A percentile compares a stretch with the other conserved stretches of the same genome.
Conservation (phyloP, 1,140 invertebrate species). For the Calliopsis andreniformis region DNA sequence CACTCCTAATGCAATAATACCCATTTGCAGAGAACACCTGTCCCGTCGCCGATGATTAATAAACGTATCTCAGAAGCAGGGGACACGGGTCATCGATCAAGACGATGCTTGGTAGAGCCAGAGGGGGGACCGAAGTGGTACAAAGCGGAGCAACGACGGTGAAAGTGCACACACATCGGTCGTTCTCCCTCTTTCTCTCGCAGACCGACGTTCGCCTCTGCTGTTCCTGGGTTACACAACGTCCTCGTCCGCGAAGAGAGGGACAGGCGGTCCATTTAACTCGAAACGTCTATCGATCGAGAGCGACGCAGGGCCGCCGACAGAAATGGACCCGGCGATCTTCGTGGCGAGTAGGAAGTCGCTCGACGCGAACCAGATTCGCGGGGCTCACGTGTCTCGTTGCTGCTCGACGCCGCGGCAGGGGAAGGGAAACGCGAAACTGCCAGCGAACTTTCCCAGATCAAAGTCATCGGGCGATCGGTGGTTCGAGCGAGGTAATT, state of each 20-base stretch:
- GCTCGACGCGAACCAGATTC: conserved; percentile 33
- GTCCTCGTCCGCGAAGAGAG: conserved; percentile 41
- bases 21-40: not conserved
- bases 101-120: not conserved
- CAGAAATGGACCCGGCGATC: conserved; percentile 13
- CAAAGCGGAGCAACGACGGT: conserved; percentile 61
- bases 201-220: conserved; percentile 72
- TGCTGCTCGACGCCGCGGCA: not conserved
- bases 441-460: conserved; percentile 49
- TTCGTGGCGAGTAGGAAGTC: conserved; percentile 40
- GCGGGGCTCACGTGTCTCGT: conserved; percentile 43
- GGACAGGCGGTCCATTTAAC: conserved; percentile 44
- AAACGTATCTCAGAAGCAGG: not conserved
- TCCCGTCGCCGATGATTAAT: not conserved
- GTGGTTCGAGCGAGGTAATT: conserved; percentile 38
- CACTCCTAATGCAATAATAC: too few species aligned
- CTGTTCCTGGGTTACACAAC: conserved; percentile 69
- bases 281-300: conserved; percentile 40
- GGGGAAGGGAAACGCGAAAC: conserved; percentile 15
- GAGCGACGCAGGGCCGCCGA: conserved; percentile 8
- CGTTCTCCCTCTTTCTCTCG: conserved; percentile 36
- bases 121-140: not conserved
- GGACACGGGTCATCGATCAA: conserved; percentile 8
- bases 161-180: conserved; percentile 68
- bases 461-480: conserved; percentile 24